Evolutionary conservation across 1,140 invertebrate genomes (phyloP), one percentile per base, ranked within the genome.

Genomic region (Tribolium madens): DNA sequence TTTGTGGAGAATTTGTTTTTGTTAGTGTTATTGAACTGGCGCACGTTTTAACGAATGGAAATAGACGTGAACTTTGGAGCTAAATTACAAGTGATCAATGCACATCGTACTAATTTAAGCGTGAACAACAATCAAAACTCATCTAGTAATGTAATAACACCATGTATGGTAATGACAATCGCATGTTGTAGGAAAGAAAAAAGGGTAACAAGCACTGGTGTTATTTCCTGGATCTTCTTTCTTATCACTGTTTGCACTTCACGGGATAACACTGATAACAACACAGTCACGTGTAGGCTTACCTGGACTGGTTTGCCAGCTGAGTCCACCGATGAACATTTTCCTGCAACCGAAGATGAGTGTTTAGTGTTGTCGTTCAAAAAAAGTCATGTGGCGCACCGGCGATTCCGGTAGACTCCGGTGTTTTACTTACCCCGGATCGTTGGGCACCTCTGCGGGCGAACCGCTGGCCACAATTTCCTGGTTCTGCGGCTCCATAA

Each of bases 251-350:
- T 72, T 52, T 72, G 50, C 70, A 72, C 70, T 72, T 48, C 70
- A 52, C 70, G 15, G 70, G 26, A 10, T 31, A 26, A 14, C 70
- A 72, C 70, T 72, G 70, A 72, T 72, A 71, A 71, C 47, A 14
- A 26, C 50, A 46, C 42, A 73, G 71, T 57, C 64, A 69, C 75
- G 64, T 73, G 73, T 21, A 5, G 64, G 50, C 93, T 93, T 92
- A 98, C 96, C 97, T 93, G 97, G 96, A 92, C 97, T 98, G 84
- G 98, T 99, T 91, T 99, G 97, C 97, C 97, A 99, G 90, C 96
- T 98, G 84, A 99, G 92, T 83, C 98, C 98, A 85, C 98, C 98
- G 90, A 99, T 97, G 92, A 99, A 99, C 97, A 99, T 99, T 95
- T 99, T 99, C 90, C 97, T 98, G 91, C 82, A 96, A 94, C 86